phyloP scores from a whole-genome alignment of 2,888 invertebrate species.

The Hoplodrina blanda region DNA sequence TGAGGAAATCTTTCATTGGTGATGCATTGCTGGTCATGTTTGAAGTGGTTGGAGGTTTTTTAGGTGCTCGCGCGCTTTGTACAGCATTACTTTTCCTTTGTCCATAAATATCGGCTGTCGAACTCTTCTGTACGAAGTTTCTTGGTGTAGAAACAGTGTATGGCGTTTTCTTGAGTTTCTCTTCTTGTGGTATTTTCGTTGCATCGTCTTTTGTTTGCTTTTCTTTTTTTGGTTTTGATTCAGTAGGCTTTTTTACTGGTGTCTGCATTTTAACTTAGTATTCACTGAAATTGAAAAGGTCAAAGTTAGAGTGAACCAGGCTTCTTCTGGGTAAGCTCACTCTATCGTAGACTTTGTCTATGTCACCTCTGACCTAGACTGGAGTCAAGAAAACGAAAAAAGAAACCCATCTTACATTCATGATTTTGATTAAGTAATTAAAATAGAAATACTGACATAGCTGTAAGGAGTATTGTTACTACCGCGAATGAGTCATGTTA shows the following conservation, averaged over 20 bases:
- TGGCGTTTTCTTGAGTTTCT: conserved; percentile 74
- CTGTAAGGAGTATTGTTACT: too few relatives aligned
- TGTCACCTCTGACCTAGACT: too few relatives aligned
- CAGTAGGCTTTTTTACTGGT: conserved; percentile 65
- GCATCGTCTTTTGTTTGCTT: conserved; percentile 71
- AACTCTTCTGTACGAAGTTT: conserved; percentile 75
- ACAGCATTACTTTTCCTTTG: conserved; percentile 70
- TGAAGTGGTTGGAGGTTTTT: conserved; percentile 67
- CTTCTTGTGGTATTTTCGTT: conserved; percentile 70
- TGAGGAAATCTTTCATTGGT: conserved; percentile 80
- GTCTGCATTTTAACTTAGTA: conserved; percentile 69
- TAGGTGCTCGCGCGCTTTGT: conserved; percentile 72
- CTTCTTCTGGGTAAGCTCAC: too few relatives aligned
- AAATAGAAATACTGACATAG: too few relatives aligned
- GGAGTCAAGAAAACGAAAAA: too few relatives aligned
- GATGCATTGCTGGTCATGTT: conserved; percentile 67
- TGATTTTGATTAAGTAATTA: too few relatives aligned
- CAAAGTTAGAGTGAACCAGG: too few relatives aligned
- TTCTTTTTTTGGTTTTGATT: conserved; percentile 49
- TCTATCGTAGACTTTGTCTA: too few relatives aligned
- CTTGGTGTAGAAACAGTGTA: conserved; percentile 76
- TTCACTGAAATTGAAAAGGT: conserved; percentile 27
- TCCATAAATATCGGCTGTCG: conserved; percentile 81
- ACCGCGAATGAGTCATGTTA: too few relatives aligned
- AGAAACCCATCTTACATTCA: too few relatives aligned